Evolutionary conservation across 2,888 invertebrate genomes (phyloP), one percentile per base, ranked within the genome.

Genomic region (Ptilodon capucinus): DNA sequence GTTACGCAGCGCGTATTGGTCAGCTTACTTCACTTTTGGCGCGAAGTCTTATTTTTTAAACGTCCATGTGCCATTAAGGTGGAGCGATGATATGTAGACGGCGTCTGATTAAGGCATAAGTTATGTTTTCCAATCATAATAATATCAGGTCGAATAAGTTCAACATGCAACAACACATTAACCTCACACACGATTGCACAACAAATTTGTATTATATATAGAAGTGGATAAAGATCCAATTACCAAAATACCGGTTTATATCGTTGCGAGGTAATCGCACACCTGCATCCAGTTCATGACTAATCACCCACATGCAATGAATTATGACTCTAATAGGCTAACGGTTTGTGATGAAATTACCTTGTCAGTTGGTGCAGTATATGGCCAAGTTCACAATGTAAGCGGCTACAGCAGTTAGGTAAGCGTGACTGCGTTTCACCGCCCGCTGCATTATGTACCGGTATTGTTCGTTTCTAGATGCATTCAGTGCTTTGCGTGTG

Each of bases 341-440:
- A 8, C 28, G n/a, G 28, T n/a, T 28, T n/a, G n/a, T n/a, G 28
- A n/a, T 28, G 2, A 28, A n/a, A 28, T 28, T 28, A 11, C 11
- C 4, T 13, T 32, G 14, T 32, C 3, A 3, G 32, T 32, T 7
- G 32, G 28, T 28, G 4, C 3, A 28, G 28, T n/a, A 8, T 18
- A 17, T 17, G 36, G 5, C 19, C 21, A 46, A 42, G 48, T 48
- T 35, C 38, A 13, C 25, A 52, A 25, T 19, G 13, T 43, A 40
- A 25, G 40, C 38, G 17, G 21, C 8, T 35, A 11, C 9, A 8
- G 40, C 48, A 54, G 18, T 45, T 32, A 34, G 1, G 4, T 9
- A 40, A 16, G 48, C 64, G 44, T 56, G 25, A 56, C 60, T 44
- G 16, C 51, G 54, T 57, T 64, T 64, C 52, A 52, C 54, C 50